These are phyloP conservation scores for Pachymerium ferrugineum DNA, from an alignment of 2,888 invertebrate genomes.

Conservation along the genomic window DNA sequence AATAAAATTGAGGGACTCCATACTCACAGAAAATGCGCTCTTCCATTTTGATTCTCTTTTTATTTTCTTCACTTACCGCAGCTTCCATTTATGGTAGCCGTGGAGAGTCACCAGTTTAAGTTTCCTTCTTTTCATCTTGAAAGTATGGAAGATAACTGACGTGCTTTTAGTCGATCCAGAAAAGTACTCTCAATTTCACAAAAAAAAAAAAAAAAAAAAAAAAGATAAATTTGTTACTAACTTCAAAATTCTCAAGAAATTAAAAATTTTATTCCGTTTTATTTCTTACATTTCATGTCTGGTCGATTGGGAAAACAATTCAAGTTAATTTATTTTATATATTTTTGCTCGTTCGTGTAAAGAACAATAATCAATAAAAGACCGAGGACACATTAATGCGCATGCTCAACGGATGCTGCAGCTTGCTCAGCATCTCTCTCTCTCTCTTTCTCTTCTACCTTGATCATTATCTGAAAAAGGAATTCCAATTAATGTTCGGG, in stretches of 20 bases:
- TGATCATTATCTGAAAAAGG: slow-evolving; percentile 22
- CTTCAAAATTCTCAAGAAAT: neutral
- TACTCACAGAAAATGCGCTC: neutral
- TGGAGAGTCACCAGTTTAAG: slow-evolving; percentile 9
- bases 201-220: too few species aligned
- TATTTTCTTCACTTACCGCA: neutral
- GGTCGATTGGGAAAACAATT: neutral
- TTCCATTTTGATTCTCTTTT: slow-evolving; percentile 3
- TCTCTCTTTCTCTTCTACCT: neutral
- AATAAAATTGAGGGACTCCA: too few species aligned
- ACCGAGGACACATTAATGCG: slow-evolving; percentile 10
- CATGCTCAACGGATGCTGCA: slow-evolving; percentile 21
- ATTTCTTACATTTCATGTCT: neutral
- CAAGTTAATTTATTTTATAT: neutral
- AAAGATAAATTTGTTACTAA: too few species aligned
- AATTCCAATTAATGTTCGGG: slow-evolving; percentile 16
- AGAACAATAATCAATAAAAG: slow-evolving; percentile 14
- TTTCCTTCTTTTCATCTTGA: slow-evolving; percentile 21
- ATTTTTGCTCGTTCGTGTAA: neutral
- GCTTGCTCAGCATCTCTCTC: slow-evolving; percentile 7
- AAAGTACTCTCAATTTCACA: neutral
- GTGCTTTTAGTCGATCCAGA: neutral
- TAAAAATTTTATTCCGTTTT: neutral
- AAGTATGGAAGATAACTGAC: neutral
- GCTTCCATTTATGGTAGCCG: slow-evolving; percentile 11